Percentiles rank a stretch among this genome's conserved stretches.
Evolutionary conservation across 2,888 invertebrate species (phyloP).

Genomic region (Aphodius granarius): DNA sequence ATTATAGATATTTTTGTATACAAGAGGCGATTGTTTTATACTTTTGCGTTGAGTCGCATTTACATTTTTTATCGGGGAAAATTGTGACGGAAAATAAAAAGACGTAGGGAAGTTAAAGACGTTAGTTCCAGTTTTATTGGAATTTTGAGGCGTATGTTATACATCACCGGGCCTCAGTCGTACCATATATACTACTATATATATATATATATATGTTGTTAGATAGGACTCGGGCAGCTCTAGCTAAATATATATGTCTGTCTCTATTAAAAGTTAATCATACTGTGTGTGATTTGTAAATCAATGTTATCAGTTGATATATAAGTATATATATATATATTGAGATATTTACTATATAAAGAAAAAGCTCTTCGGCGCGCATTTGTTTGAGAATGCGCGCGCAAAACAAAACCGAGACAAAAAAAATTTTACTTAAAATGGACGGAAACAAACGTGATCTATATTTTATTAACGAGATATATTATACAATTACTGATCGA

Average conservation of each 20-base stretch:
- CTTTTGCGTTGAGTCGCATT: neutral
- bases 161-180: conserved; percentile 32
- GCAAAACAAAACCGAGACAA: neutral
- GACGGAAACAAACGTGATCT: neutral
- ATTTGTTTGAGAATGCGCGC: conserved; percentile 56
- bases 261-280: conserved; percentile 48
- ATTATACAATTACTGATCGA: neutral
- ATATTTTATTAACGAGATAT: neutral
- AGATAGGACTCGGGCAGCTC: conserved; percentile 29
- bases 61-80: neutral
- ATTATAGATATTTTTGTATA: neutral
- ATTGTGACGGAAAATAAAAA: conserved; percentile 1
- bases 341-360: conserved; percentile 24
- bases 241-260: conserved; percentile 26
- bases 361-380: conserved; percentile 45
- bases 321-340: conserved; percentile 27
- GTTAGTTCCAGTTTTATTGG: conserved; percentile 57
- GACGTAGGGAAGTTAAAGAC: conserved; percentile 34
- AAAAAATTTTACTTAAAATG: neutral
- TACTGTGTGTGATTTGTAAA: conserved; percentile 58
- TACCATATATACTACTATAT: conserved; percentile 18
- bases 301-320: conserved; percentile 56
- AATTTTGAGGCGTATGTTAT: conserved; percentile 43
- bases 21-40: neutral
- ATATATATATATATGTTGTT: conserved; percentile 24